Evolutionary conservation across 64 coral and sea anemone genomes (phyloP), one percentile per base, ranked within the genome.

Genomic region (Porites australiensis): DNA sequence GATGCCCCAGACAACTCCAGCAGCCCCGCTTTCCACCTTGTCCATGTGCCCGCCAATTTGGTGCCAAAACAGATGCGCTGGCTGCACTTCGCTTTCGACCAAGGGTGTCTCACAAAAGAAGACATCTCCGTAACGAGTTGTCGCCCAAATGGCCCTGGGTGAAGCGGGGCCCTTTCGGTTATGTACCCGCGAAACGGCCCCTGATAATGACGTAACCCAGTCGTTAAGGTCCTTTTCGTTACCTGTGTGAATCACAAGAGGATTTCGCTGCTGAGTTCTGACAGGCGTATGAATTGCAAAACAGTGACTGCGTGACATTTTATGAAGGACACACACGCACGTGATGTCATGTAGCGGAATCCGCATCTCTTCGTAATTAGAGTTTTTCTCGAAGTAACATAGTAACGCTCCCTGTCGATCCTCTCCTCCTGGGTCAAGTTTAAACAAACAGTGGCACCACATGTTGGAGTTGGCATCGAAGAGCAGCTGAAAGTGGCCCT

Each of bases 181-280:
- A 82, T 88, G 87, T 7, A 88, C 94, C 57, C 72, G 66, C 16
- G 87, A 77, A 14, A 81, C 77, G 18, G 89, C 88, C 4, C 86
- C 69, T 58, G 82, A 90, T 46, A 99, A 69, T 13, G 90, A 75
- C 12, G 94, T 92, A 27, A 99, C 52, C 98, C 98, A 99, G 47
- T 99, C 98, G 86, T 96, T 96, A 11, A 99, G 89, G 6, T 99
- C 98, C 73, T 96, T 96, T 77, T 99, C 98, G 47, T 64, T 94
- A 2, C 68, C 66, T 51, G 91, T 84, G 44, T 77, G 63, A 75
- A 99, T 84, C n/a, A 96, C 62, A 23, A 99, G 92, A 5, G 91
- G 92, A 55, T 92, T 99, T 77, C 88, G 86, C 21, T 93, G 91
- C 5, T 89, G 72, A 67, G 91, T 92, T 79, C 86, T 79, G 2